A percentile compares a stretch with the other conserved stretches of the same genome.
Conservation (phyloP, 2,888 invertebrate species). For the Eucera pruinosa region DNA sequence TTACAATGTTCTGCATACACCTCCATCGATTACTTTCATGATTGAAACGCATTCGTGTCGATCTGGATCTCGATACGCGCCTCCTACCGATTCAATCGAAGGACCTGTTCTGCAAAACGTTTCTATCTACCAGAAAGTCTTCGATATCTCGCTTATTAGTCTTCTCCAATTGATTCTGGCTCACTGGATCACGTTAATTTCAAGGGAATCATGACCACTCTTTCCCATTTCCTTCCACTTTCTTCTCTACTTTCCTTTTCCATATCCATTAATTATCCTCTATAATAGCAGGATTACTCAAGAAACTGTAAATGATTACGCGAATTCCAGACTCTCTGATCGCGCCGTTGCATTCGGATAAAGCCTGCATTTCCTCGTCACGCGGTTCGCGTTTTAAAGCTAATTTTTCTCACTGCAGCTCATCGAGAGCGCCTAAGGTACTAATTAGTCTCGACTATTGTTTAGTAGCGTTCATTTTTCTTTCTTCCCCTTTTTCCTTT, state of each 20-base stretch:
- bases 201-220: neutral
- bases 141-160: constrained; percentile 32
- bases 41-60: constrained; percentile 11
- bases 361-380: constrained; percentile 23
- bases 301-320: constrained; percentile 7
- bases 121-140: constrained; percentile 40
- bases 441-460: neutral
- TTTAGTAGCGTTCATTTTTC: neutral
- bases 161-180: neutral
- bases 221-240: neutral
- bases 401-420: constrained; percentile 13
- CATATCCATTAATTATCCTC: constrained; percentile 4
- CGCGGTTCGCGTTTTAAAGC: constrained; percentile 7
- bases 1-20: no score
- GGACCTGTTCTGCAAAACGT: constrained; percentile 39
- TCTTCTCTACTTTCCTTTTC: constrained; percentile 36
- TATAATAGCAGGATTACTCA: constrained; percentile 1
- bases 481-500: neutral
- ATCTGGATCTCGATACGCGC: constrained; percentile 43
- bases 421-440: neutral
- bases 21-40: neutral
- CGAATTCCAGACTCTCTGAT: neutral
- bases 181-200: constrained; percentile 20
- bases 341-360: neutral
- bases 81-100: constrained; percentile 34